Evolutionary conservation across 2,113 vertebrate genomes (phyloP).

Genomic region (Hemiscyllium ocellatum): DNA sequence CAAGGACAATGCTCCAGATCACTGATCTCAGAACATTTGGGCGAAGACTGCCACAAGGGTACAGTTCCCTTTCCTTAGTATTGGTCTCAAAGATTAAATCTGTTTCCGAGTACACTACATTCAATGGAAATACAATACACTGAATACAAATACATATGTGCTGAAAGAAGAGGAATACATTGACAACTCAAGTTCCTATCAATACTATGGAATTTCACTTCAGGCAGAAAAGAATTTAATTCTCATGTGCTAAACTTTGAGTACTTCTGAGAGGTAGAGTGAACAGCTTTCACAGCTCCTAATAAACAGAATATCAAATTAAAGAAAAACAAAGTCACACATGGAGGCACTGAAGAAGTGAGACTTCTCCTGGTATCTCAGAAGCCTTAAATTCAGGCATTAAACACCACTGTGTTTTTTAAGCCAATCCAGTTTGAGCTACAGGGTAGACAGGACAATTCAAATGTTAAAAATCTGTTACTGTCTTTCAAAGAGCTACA

Average conservation of each 20-base stretch:
- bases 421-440: background rate
- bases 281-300: background rate
- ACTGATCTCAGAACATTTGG: too few species aligned
- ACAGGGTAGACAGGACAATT: background rate
- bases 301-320: background rate
- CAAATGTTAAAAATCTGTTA: background rate
- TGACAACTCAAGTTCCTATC: background rate
- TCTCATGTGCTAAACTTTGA: background rate
- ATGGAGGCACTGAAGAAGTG: background rate
- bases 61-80: too few species aligned
- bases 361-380: background rate
- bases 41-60: too few species aligned
- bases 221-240: background rate
- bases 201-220: background rate
- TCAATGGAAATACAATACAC: too few species aligned
- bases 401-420: background rate
- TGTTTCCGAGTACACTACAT: too few species aligned
- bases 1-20: too few species aligned
- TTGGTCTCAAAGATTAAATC: too few species aligned
- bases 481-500: background rate
- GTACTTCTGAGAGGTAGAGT: background rate
- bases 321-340: background rate
- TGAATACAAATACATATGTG: too few species aligned
- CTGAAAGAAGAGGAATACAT: too few species aligned
- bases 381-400: background rate